Evolutionary conservation across 1,140 invertebrate genomes (phyloP).

Genomic region (Drosophila ercepeae): DNA sequence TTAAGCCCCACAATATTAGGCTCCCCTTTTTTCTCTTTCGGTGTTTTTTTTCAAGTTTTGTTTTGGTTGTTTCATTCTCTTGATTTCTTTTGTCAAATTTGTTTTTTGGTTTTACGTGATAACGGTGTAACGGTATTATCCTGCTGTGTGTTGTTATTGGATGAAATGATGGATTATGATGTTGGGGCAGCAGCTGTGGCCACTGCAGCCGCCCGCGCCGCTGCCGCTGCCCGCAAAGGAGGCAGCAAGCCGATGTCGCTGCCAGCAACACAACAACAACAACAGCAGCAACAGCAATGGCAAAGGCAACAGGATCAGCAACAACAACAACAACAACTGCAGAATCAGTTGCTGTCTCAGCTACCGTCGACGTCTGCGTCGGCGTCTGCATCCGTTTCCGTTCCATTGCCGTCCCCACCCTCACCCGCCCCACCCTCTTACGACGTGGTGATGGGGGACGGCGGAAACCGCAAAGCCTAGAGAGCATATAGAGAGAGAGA

Average conservation of each 20-base stretch:
- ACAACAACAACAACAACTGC: background rate
- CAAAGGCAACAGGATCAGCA: slow-evolving; percentile 5
- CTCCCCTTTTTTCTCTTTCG: no score
- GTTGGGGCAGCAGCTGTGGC: slow-evolving; percentile 33
- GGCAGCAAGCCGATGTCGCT: slow-evolving; percentile 25
- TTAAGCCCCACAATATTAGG: no score
- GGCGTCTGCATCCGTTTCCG: background rate
- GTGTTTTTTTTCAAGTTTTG: no score
- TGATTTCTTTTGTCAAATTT: slow-evolving; percentile 31
- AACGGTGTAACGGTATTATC: slow-evolving; percentile 1
- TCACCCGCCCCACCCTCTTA: slow-evolving; percentile 23
- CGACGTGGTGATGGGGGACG: slow-evolving; percentile 26
- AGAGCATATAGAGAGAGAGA: slow-evolving; percentile 3
- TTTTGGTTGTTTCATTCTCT: slow-evolving; percentile 23
- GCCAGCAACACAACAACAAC: slow-evolving; percentile 15
- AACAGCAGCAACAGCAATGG: slow-evolving; percentile 13
- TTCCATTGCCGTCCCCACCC: slow-evolving; percentile 6
- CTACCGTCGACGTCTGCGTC: slow-evolving; percentile 23
- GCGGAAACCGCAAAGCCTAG: slow-evolving; percentile 16
- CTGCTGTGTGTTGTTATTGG: background rate
- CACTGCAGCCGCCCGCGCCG: slow-evolving; percentile 27
- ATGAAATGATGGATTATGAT: background rate
- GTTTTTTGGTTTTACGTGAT: slow-evolving; percentile 20
- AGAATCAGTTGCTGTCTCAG: background rate
- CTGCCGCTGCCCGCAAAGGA: slow-evolving; percentile 34